Evolutionary conservation across 2,113 vertebrate species (phyloP).

Genomic region (Dicrurus megarhynchus): DNA sequence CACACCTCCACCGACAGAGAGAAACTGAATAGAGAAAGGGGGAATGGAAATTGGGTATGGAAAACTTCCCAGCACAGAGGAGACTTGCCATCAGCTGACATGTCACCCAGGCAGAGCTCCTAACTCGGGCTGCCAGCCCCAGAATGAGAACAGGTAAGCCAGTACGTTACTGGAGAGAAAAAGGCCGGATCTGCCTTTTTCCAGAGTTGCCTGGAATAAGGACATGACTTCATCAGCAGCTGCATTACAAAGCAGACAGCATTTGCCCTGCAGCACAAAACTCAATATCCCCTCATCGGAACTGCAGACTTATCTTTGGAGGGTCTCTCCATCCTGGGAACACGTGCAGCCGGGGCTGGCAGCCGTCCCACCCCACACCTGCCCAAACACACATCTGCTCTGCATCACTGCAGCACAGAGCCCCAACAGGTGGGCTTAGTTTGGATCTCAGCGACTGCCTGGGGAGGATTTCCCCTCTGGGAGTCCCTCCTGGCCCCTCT

Average conservation of each 20-base stretch:
- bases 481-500: background rate
- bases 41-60: background rate
- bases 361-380: background rate
- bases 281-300: background rate
- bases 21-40: accelerated
- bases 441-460: background rate
- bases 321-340: background rate
- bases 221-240: background rate
- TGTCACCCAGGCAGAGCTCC: background rate
- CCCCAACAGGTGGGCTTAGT: background rate
- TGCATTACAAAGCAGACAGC: background rate
- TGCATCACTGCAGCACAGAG: background rate
- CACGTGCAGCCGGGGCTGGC: background rate
- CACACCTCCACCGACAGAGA: background rate
- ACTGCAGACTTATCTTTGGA: background rate
- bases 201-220: background rate
- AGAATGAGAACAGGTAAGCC: background rate
- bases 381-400: conserved; percentile 6
- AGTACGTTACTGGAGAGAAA: background rate
- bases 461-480: background rate
- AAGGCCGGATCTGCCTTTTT: background rate
- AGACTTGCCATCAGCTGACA: background rate
- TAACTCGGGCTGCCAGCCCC: background rate
- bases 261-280: background rate
- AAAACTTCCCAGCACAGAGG: background rate